These are phyloP conservation scores for Platycercus adscitus DNA, from an alignment of 2,113 vertebrate genomes.

Conservation along the genomic window DNA sequence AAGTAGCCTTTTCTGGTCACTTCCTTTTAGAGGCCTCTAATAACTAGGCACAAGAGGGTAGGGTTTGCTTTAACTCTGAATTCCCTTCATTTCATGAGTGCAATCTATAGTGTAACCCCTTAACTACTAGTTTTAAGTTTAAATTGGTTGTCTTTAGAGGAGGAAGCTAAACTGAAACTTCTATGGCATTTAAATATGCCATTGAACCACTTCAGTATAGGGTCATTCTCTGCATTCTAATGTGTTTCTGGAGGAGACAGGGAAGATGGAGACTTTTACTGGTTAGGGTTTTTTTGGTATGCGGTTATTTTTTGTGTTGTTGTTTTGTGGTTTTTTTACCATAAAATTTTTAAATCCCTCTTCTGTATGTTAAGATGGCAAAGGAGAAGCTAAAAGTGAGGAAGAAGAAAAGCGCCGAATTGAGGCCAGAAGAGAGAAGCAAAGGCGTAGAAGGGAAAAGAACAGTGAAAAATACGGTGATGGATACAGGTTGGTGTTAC, in stretches of 20 bases:
- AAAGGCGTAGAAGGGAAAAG: slow-evolving; percentile 85
- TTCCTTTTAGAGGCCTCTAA: background rate
- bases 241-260: background rate
- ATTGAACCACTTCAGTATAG: background rate
- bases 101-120: background rate
- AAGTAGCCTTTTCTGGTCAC: background rate
- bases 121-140: background rate
- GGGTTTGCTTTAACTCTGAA: background rate
- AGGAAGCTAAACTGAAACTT: background rate
- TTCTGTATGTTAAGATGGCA: slow-evolving; percentile 64
- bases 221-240: background rate
- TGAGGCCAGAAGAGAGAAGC: slow-evolving; percentile 83
- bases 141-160: background rate
- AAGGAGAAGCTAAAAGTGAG: slow-evolving; percentile 78
- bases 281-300: background rate
- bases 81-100: background rate
- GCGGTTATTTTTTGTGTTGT: background rate
- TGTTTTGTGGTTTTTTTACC: background rate
- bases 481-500: slow-evolving; percentile 82
- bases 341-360: background rate
- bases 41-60: background rate
- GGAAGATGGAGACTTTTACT: background rate
- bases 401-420: slow-evolving; percentile 84
- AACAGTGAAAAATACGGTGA: slow-evolving; percentile 88
- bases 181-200: background rate